phyloP scores from a whole-genome alignment of 2,888 invertebrate genomes.

The Lepeophtheirus nordmannii region DNA sequence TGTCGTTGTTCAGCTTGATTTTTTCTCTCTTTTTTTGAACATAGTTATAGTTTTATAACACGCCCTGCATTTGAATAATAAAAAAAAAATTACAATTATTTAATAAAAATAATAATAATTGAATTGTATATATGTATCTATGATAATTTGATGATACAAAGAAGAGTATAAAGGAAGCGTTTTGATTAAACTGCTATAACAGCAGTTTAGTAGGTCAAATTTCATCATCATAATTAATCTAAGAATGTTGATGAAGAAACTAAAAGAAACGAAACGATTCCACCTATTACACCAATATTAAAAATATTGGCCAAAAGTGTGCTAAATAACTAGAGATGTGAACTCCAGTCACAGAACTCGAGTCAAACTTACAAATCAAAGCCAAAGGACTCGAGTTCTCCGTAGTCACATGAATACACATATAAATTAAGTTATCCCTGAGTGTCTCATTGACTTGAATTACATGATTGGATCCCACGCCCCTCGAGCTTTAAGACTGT shows the following conservation, averaged over 20 bases:
- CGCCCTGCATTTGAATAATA: constrained; percentile 6
- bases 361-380: too few relatives aligned
- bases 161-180: neutral
- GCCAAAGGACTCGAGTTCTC: too few relatives aligned
- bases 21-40: neutral
- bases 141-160: neutral
- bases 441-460: too few relatives aligned
- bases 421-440: too few relatives aligned
- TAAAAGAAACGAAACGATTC: neutral
- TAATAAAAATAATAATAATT: neutral
- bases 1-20: neutral
- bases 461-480: too few relatives aligned
- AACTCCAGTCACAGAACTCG: too few relatives aligned
- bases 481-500: too few relatives aligned
- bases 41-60: neutral
- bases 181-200: too few relatives aligned
- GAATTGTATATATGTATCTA: neutral
- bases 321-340: too few relatives aligned
- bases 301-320: too few relatives aligned
- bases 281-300: neutral
- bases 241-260: neutral
- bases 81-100: neutral
- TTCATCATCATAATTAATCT: neutral
- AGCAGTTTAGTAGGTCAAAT: constrained; percentile 18
- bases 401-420: too few relatives aligned